Percentiles rank a stretch among this genome's conserved stretches.
These are phyloP conservation scores for Idris sp. DNA, from an alignment of 1,140 invertebrate species.

Conservation along the genomic window DNA sequence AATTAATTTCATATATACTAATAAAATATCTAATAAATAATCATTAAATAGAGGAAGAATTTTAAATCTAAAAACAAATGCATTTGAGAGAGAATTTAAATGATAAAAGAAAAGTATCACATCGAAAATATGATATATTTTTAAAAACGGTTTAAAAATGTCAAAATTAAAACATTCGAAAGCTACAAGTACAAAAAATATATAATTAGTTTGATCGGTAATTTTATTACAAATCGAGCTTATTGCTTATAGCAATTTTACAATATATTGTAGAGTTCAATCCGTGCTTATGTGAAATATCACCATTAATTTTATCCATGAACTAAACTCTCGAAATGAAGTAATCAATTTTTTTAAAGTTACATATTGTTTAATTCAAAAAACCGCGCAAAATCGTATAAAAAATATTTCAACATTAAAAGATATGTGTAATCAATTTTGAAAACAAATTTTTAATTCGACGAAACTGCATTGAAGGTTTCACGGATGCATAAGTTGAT, in stretches of 20 bases:
- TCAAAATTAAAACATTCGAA: conserved; percentile 20
- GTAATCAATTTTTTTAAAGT: neutral
- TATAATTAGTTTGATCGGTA: conserved; percentile 23
- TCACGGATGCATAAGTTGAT: conserved; percentile 12
- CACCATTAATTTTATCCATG: conserved; percentile 11
- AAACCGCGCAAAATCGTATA: conserved; percentile 12
- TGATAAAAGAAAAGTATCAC: too few species aligned
- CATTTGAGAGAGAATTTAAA: too few species aligned
- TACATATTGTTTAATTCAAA: conserved; percentile 8
- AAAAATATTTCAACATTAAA: conserved; percentile 37
- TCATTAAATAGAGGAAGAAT: too few species aligned
- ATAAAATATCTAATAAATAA: too few species aligned
- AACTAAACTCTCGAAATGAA: conserved; percentile 19
- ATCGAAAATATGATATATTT: too few species aligned
- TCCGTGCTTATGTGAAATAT: conserved; percentile 16
- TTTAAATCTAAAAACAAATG: too few species aligned
- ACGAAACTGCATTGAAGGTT: conserved; percentile 29
- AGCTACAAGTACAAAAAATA: conserved; percentile 32
- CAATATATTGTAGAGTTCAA: conserved; percentile 24
- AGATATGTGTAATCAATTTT: conserved; percentile 28
- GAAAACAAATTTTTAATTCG: conserved; percentile 32
- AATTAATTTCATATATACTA: too few species aligned
- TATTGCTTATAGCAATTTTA: conserved; percentile 43
- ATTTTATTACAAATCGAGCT: conserved; percentile 50
- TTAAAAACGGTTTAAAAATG: too few species aligned